Percentiles rank a stretch among this genome's conserved stretches.
Evolutionary conservation across 2,797 vertebrate genomes (phyloP).

Genomic region (Arnoldichthys spilopterus): DNA sequence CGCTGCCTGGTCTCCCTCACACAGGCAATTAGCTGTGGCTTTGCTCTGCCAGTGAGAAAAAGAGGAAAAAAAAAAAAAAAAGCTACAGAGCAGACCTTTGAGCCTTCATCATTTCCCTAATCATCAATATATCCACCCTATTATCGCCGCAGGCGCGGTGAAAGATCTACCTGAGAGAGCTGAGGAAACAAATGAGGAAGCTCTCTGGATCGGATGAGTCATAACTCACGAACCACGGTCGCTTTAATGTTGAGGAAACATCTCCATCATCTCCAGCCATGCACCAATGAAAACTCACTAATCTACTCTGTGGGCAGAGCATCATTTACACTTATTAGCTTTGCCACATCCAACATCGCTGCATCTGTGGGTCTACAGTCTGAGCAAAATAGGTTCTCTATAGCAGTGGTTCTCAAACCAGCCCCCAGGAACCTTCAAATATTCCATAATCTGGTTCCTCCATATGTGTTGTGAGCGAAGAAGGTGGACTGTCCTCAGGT

Average conservation of each 20-base stretch:
- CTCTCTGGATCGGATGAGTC: background rate
- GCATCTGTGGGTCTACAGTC: too few species aligned
- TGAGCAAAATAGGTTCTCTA: too few species aligned
- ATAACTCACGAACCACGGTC: background rate
- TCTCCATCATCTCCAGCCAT: background rate
- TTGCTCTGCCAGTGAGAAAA: background rate
- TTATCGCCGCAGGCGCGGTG: background rate
- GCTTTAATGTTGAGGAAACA: constrained; percentile 3
- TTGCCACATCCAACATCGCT: background rate
- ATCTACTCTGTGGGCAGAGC: background rate
- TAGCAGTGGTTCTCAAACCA: too few species aligned
- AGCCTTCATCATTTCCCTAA: constrained; percentile 3
- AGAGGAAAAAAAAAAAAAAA: background rate
- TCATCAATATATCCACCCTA: constrained; percentile 17
- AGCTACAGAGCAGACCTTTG: constrained; percentile 7
- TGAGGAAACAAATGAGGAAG: background rate
- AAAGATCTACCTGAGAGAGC: constrained; percentile 9
- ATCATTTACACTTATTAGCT: background rate
- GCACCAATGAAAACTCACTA: background rate
- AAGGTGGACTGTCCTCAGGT: too few species aligned
- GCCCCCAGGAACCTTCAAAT: too few species aligned
- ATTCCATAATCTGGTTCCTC: too few species aligned
- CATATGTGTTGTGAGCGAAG: too few species aligned
- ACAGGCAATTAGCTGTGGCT: constrained; percentile 42
- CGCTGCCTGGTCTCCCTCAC: constrained; percentile 15